A percentile compares a stretch with the other conserved stretches of the same genome.
phyloP scores from a whole-genome alignment of 2,113 vertebrate genomes.

The Peromyscus leucopus region DNA sequence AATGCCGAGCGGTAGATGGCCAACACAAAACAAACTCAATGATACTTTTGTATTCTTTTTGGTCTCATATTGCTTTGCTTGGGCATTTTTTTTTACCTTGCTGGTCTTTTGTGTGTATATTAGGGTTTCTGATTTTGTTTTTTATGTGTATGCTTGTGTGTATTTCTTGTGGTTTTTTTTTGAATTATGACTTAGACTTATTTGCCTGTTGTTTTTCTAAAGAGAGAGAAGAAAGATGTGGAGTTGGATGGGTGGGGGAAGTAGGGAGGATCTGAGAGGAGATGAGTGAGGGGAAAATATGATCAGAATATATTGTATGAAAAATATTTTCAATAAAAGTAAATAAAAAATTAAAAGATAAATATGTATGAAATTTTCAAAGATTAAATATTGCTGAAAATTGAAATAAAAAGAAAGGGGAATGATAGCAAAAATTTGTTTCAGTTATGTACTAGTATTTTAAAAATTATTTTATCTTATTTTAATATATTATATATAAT shows the following conservation, averaged over 20 bases:
- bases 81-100: neutral
- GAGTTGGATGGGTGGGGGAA: neutral
- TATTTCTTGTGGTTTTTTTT: neutral
- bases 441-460: neutral
- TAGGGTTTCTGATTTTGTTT: neutral
- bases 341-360: neutral
- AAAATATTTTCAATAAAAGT: neutral
- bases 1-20: neutral
- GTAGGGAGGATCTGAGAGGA: neutral
- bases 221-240: neutral
- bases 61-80: neutral
- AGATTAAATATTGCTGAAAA: neutral
- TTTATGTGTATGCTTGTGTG: neutral
- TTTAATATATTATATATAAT: neutral
- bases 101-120: neutral
- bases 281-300: neutral
- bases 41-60: neutral
- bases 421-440: neutral
- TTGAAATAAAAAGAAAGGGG: neutral
- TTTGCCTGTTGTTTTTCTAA: neutral
- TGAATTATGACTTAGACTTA: neutral
- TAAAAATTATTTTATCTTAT: neutral
- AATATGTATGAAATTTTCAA: neutral
- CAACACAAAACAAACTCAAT: neutral
- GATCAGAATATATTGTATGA: neutral